Conservation (phyloP, 2,113 vertebrate genomes). For the Globicephala melas region DNA sequence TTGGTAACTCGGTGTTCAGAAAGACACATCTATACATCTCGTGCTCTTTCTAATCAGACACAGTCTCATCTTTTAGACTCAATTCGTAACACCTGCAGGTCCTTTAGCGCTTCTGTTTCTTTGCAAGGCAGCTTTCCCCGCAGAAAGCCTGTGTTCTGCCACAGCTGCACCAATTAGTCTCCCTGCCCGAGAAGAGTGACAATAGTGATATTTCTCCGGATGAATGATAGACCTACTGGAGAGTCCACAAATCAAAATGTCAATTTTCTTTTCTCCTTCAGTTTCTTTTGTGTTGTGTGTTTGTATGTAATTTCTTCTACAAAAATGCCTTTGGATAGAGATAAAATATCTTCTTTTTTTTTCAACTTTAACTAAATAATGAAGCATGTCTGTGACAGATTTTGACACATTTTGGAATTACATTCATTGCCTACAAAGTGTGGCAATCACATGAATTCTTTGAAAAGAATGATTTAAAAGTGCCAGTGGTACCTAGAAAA, state of each 20-base stretch:
- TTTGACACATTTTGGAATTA: slow-evolving; percentile 64
- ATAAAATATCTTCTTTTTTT: slow-evolving; percentile 26
- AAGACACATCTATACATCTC: slow-evolving; percentile 24
- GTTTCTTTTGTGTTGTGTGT: slow-evolving; percentile 63
- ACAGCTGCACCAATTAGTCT: slow-evolving; percentile 81
- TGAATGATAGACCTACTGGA: slow-evolving; percentile 76
- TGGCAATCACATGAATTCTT: slow-evolving; percentile 1
- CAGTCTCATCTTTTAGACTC: slow-evolving; percentile 66
- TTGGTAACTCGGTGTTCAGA: slow-evolving; percentile 53
- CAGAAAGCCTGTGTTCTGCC: slow-evolving; percentile 74
- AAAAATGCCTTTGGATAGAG: slow-evolving; percentile 62
- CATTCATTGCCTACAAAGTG: slow-evolving; percentile 51
- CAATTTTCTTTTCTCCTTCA: slow-evolving; percentile 74
- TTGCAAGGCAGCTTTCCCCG: slow-evolving; percentile 60
- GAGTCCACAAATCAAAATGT: slow-evolving; percentile 75
- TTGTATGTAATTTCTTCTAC: slow-evolving; percentile 73
- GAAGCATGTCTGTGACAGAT: slow-evolving; percentile 69
- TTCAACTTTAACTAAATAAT: slow-evolving; percentile 68
- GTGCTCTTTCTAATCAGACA: slow-evolving; percentile 34
- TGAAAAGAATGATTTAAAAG: slow-evolving; percentile 39
- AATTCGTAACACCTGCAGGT: slow-evolving; percentile 73
- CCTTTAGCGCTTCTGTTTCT: slow-evolving; percentile 59
- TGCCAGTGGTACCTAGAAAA: neutral
- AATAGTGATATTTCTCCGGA: slow-evolving; percentile 72
- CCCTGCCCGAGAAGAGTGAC: slow-evolving; percentile 72